These are phyloP conservation scores for Hyphantria cunea DNA, from an alignment of 1,140 invertebrate species.

Conservation along the genomic window DNA sequence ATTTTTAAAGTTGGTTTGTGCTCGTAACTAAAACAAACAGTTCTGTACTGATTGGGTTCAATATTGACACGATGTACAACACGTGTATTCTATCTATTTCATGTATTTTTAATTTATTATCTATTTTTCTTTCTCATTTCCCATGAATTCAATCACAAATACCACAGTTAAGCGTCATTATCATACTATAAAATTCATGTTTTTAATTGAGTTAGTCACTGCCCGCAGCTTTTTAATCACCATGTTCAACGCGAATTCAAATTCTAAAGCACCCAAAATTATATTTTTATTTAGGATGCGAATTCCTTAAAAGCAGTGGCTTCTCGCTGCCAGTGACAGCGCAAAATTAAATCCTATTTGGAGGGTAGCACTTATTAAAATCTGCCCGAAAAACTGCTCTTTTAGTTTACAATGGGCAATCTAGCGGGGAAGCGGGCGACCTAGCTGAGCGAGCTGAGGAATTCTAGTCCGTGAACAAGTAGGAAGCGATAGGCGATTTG, in stretches of 20 bases:
- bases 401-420: constrained; percentile 52
- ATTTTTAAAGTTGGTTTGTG: no score
- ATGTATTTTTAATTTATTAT: no score
- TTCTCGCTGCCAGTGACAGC: constrained; percentile 47
- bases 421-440: constrained; percentile 28
- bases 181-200: no score
- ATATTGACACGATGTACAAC: no score
- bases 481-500: background rate
- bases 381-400: constrained; percentile 59
- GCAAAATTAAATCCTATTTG: constrained; percentile 54
- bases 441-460: background rate
- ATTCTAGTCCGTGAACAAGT: background rate
- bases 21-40: no score
- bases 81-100: no score
- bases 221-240: background rate
- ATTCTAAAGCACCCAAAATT: constrained; percentile 23
- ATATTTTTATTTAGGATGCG: constrained; percentile 23
- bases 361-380: constrained; percentile 58
- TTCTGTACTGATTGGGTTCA: no score
- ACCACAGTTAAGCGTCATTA: no score
- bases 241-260: constrained; percentile 10
- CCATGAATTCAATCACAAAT: no score
- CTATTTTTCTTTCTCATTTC: no score
- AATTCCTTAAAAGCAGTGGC: constrained; percentile 19
- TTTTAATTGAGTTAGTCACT: no score